Evolutionary conservation across 2,113 vertebrate genomes (phyloP).

Genomic region (Nymphicus hollandicus): DNA sequence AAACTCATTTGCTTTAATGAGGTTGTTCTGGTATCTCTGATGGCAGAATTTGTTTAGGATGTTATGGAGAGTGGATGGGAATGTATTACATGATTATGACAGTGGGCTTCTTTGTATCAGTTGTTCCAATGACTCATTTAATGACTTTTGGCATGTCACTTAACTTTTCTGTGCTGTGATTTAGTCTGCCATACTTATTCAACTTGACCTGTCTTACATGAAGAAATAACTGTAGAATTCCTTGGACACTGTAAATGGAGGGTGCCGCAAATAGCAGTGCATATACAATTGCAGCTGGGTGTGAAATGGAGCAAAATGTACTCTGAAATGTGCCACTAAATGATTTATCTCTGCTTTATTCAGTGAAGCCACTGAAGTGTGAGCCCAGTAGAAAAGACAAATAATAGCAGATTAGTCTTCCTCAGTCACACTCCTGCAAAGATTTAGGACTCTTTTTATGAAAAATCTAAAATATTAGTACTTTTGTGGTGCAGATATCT

Average conservation of each 20-base stretch:
- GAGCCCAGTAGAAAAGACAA: not conserved
- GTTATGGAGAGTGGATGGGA: not conserved
- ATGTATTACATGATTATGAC: not conserved
- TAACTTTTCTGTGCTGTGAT: not conserved
- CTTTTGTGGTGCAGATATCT: not conserved
- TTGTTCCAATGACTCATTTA: not conserved
- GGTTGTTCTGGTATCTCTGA: not conserved
- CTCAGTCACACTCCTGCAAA: not conserved
- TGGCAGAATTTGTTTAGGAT: not conserved
- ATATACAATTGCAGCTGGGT: not conserved
- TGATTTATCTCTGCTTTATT: constrained; percentile 24
- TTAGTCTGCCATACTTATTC: not conserved
- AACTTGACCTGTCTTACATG: not conserved
- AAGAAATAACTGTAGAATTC: not conserved
- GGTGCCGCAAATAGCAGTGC: not conserved
- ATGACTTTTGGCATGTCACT: not conserved
- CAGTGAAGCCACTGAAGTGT: constrained; percentile 1
- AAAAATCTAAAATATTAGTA: not conserved
- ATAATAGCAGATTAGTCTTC: not conserved
- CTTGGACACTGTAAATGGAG: not conserved
- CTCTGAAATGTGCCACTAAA: not conserved
- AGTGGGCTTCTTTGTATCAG: not conserved
- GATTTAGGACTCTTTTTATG: not conserved
- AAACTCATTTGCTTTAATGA: not conserved
- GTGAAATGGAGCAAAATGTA: constrained; percentile 21